Base-by-base conservation (phyloP, 2,888 invertebrate genomes). In the Amaurobius ferox region DNA sequence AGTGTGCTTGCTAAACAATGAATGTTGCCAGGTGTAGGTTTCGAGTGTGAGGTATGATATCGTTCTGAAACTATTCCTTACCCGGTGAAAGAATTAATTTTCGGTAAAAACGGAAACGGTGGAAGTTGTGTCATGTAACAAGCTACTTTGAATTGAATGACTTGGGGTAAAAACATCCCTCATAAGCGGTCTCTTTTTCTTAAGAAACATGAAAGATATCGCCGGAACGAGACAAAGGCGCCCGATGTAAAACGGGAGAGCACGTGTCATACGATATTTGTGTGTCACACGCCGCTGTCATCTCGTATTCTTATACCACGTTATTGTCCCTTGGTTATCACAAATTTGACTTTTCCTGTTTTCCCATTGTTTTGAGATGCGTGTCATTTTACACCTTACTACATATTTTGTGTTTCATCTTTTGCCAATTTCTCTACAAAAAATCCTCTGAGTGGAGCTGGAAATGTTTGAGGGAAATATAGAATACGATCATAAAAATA, bases 61-160 rank as follows among this genome's bases (percentile, higher is more conserved):
- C 44, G n/a, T 2, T 44, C 11, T 44, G 11, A 2, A 2, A n/a
- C 6, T 9, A n/a, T 44, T 5, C 6, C 16, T 2, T 44, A 16
- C 44, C 16, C n/a, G 16, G 2, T 2, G 16, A 16, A 2, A n/a
- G 55, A 55, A 55, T 55, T 55, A 55, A 55, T 55, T 55, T 55
- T 55, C 23, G 55, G 55, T 55, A 23, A 55, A 55, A 55, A 16
- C 13, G 9, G 55, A 16, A 16, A 55, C 5, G 23, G 13, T 3
- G 3, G 19, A 2, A 3, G 44, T 19, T 55, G 55, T 44, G 55
- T 55, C 55, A 16, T 44, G n/a, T 44, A 13, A 16, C 44, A 13
- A 5, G 1, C 44, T 55, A 23, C 55, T 55, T 55, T 55, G 55
- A 55, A 55, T 55, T 55, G 55, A 55, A 55, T 55, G 55, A 19